A percentile compares a stretch with the other conserved stretches of the same genome.
phyloP scores from a whole-genome alignment of 1,140 invertebrate genomes.

The Hyposmocoma kahamanoa region DNA sequence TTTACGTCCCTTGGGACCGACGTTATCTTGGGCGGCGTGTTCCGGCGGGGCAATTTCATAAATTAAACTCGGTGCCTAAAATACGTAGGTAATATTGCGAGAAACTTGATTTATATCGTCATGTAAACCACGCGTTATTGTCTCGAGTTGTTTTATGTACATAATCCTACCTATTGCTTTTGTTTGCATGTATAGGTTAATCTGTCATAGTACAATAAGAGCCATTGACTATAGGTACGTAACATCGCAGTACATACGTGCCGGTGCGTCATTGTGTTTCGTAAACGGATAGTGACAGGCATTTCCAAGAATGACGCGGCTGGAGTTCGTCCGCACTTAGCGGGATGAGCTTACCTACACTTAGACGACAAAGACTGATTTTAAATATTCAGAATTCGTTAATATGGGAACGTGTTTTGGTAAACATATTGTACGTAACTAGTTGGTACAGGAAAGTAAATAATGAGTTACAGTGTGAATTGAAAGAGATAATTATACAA shows the following conservation, averaged over 20 bases:
- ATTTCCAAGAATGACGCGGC: background rate
- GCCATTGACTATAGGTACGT: too few species aligned
- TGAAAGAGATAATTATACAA: too few species aligned
- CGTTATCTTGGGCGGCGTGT: slow-evolving; percentile 21
- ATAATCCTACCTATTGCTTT: too few species aligned
- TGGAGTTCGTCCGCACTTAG: background rate
- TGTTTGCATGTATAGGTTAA: too few species aligned
- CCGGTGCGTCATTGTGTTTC: too few species aligned
- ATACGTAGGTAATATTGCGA: slow-evolving; percentile 16
- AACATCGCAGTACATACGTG: background rate
- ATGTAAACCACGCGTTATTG: background rate
- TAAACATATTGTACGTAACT: too few species aligned
- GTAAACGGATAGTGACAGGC: background rate
- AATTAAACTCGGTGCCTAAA: slow-evolving; percentile 35
- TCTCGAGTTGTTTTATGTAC: too few species aligned
- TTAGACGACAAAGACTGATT: background rate
- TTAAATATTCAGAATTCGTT: too few species aligned
- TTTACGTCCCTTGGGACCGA: slow-evolving; percentile 20
- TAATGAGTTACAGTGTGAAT: too few species aligned
- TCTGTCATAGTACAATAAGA: too few species aligned
- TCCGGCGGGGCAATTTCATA: slow-evolving; percentile 38
- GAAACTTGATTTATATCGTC: slow-evolving; percentile 18
- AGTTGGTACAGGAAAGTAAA: too few species aligned
- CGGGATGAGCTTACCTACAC: background rate
- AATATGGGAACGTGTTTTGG: too few species aligned